Evolutionary conservation across 2,797 vertebrate species (phyloP).

Genomic region (Hyperoplus immaculatus): DNA sequence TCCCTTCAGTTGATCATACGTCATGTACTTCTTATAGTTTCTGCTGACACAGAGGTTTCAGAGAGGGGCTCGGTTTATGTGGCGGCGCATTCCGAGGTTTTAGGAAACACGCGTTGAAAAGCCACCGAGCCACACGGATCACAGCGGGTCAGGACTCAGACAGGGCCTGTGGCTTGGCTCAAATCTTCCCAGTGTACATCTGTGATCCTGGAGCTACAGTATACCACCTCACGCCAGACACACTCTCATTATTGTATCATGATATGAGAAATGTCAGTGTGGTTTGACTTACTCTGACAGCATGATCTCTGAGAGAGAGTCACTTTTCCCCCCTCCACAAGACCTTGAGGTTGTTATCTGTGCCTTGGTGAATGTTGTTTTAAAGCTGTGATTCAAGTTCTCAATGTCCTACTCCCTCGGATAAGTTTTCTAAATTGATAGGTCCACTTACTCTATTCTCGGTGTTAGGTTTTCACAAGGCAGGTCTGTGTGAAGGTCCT

Average conservation of each 20-base stretch:
- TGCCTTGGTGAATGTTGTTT: constrained; percentile 3
- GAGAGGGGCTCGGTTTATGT: constrained; percentile 67
- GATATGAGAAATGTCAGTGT: constrained; percentile 71
- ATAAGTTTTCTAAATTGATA: constrained; percentile 2
- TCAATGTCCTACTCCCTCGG: constrained; percentile 1
- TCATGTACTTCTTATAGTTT: constrained; percentile 73
- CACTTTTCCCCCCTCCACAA: neutral
- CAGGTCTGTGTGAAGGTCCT: neutral
- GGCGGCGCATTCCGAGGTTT: constrained; percentile 82
- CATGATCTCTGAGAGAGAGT: constrained; percentile 48
- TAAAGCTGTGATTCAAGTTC: constrained; percentile 1
- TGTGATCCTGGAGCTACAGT: constrained; percentile 62
- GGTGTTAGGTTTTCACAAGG: neutral
- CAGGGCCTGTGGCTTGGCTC: constrained; percentile 81
- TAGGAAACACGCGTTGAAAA: constrained; percentile 77
- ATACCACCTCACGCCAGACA: constrained; percentile 61
- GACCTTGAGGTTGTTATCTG: constrained; percentile 21
- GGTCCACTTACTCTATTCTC: neutral
- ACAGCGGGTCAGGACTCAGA: constrained; percentile 77
- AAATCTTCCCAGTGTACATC: constrained; percentile 61
- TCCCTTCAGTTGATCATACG: constrained; percentile 56
- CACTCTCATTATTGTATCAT: constrained; percentile 65
- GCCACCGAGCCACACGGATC: constrained; percentile 77
- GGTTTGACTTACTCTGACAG: constrained; percentile 57
- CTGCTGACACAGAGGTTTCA: constrained; percentile 77